Evolutionary conservation across 2,113 vertebrate species (phyloP).

Genomic region (Speoplatyrhinus poulsoni): DNA sequence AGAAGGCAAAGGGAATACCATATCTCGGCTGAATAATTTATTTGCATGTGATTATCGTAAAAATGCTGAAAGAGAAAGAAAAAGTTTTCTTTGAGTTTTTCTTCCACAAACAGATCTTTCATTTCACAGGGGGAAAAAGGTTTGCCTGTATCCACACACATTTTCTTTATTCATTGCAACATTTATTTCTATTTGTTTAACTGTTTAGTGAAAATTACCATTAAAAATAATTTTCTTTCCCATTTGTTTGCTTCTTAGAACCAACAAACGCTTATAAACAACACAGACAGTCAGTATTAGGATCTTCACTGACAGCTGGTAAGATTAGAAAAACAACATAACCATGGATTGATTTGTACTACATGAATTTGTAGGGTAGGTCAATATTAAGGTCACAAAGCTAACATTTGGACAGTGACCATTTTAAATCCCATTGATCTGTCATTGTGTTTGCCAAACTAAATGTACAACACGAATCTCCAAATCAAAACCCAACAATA

Average conservation of each 20-base stretch:
- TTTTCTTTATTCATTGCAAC: slow-evolving; percentile 61
- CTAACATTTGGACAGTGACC: slow-evolving; percentile 40
- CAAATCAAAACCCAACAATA: slow-evolving; percentile 4
- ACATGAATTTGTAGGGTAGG: slow-evolving; percentile 53
- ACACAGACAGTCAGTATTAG: slow-evolving; percentile 62
- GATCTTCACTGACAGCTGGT: slow-evolving; percentile 51
- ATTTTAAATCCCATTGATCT: slow-evolving; percentile 52
- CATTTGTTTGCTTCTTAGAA: slow-evolving; percentile 59
- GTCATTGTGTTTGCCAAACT: slow-evolving; percentile 43
- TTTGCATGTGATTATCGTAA: slow-evolving; percentile 80
- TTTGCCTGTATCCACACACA: slow-evolving; percentile 62
- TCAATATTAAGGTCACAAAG: slow-evolving; percentile 55
- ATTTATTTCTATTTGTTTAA: slow-evolving; percentile 41
- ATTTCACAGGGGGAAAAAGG: slow-evolving; percentile 62
- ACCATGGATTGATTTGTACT: slow-evolving; percentile 40
- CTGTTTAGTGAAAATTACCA: background rate
- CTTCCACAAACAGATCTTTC: slow-evolving; percentile 69
- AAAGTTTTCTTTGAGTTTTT: slow-evolving; percentile 51
- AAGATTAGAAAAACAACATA: slow-evolving; percentile 50
- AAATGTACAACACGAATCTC: slow-evolving; percentile 43
- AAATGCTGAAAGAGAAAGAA: slow-evolving; percentile 77
- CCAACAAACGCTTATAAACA: slow-evolving; percentile 63
- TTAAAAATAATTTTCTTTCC: slow-evolving; percentile 35
- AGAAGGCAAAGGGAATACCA: slow-evolving; percentile 74
- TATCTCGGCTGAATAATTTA: slow-evolving; percentile 75